These are phyloP conservation scores for Drosophila peninsularis DNA, from an alignment of 2,888 invertebrate species.

Conservation along the genomic window DNA sequence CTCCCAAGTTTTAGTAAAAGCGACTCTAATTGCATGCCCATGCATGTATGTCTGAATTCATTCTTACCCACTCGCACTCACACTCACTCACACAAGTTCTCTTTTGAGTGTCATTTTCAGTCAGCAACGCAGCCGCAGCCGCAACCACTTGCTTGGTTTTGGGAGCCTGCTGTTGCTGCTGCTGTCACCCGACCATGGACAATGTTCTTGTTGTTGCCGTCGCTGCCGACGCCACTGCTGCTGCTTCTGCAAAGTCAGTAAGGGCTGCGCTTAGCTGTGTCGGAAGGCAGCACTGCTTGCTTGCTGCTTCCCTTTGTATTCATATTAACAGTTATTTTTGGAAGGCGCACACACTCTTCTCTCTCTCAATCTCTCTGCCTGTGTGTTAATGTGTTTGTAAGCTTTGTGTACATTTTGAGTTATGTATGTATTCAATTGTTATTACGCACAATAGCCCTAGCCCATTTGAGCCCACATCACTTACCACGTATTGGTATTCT, in stretches of 20 bases:
- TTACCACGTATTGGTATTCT: slow-evolving; percentile 82
- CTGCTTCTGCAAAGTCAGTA: slow-evolving; percentile 6
- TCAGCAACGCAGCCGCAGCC: slow-evolving; percentile 21
- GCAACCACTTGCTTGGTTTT: slow-evolving; percentile 54
- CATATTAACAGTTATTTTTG: slow-evolving; percentile 74
- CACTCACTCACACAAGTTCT: slow-evolving; percentile 12
- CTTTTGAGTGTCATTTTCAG: slow-evolving; percentile 15
- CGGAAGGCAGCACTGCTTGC: slow-evolving; percentile 5
- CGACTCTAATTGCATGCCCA: background rate
- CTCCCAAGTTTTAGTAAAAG: no score
- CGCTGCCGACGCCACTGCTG: background rate
- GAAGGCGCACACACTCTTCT: slow-evolving; percentile 41
- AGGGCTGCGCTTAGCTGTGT: slow-evolving; percentile 1
- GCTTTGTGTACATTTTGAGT: slow-evolving; percentile 33
- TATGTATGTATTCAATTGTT: slow-evolving; percentile 48
- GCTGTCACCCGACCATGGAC: slow-evolving; percentile 67
- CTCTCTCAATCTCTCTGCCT: background rate
- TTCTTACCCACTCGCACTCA: background rate
- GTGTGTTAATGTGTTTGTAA: slow-evolving; percentile 4
- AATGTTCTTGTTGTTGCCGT: slow-evolving; percentile 59
- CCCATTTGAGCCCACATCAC: slow-evolving; percentile 33
- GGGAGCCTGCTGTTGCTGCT: slow-evolving; percentile 25
- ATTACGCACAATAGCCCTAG: slow-evolving; percentile 30
- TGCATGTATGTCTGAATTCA: background rate
- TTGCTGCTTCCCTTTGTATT: slow-evolving; percentile 35